Conservation (phyloP, 2,888 invertebrate species). For the Ectemnius lituratus region DNA sequence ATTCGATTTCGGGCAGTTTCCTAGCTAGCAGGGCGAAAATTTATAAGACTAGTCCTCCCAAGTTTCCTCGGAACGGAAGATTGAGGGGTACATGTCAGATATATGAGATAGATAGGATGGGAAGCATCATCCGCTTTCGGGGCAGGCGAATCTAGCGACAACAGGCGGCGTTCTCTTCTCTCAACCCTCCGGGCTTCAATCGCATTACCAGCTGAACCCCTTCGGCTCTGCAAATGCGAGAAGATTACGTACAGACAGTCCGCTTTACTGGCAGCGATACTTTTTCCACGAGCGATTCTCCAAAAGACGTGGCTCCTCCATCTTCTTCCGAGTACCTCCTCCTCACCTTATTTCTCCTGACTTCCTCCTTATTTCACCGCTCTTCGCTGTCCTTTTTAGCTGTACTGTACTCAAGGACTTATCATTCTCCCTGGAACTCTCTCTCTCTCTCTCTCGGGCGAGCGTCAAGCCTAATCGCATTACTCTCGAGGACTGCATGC, state of each 20-base stretch:
- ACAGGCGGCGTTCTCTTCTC: constrained; percentile 15
- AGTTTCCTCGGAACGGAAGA: too few relatives aligned
- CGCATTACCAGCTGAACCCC: constrained; percentile 41
- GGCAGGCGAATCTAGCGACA: constrained; percentile 11
- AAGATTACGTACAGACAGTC: constrained; percentile 34
- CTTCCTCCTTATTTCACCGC: neutral
- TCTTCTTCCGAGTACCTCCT: constrained; percentile 27
- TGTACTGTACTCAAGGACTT: constrained; percentile 13
- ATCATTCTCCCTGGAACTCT: constrained; percentile 6
- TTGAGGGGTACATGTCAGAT: too few relatives aligned
- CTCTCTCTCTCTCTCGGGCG: constrained; percentile 14
- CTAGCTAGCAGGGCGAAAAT: too few relatives aligned
- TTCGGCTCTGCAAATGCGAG: constrained; percentile 34
- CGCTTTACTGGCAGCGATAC: constrained; percentile 16
- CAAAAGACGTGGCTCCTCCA: constrained; percentile 43
- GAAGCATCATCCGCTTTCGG: neutral
- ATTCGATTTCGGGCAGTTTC: too few relatives aligned
- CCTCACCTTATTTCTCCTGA: constrained; percentile 8
- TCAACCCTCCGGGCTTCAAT: constrained; percentile 32
- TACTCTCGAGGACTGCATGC: constrained; percentile 12
- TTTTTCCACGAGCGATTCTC: constrained; percentile 38
- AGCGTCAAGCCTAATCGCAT: constrained; percentile 50
- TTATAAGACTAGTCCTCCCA: too few relatives aligned
- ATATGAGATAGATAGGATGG: too few relatives aligned
- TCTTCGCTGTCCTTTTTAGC: too few relatives aligned